Conservation (phyloP, 2,888 invertebrate species). For the Sinopyrophorus schimmeli region DNA sequence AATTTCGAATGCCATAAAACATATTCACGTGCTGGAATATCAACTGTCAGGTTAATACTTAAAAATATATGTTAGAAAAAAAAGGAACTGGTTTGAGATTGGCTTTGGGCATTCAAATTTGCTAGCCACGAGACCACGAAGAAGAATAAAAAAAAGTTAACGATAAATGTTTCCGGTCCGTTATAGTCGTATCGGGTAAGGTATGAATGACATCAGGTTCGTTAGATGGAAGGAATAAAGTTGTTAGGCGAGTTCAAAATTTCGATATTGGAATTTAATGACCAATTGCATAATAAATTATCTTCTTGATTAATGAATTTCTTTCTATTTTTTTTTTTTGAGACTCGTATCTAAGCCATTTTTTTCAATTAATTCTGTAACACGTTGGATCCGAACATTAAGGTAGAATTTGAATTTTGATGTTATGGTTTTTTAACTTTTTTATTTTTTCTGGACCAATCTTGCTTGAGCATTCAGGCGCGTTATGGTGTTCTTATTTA, state of each 20-base stretch:
- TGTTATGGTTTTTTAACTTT: too few relatives aligned
- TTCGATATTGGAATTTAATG: constrained; percentile 30
- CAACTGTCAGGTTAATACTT: constrained; percentile 8
- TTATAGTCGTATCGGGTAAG: constrained; percentile 32
- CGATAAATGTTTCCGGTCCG: constrained; percentile 41
- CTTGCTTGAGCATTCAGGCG: too few relatives aligned
- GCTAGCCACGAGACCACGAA: constrained; percentile 25
- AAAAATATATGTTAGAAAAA: constrained; percentile 17
- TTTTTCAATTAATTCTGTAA: background rate
- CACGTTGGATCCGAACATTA: too few relatives aligned
- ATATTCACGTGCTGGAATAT: constrained; percentile 20
- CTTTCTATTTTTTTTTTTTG: constrained; percentile 10
- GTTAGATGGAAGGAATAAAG: constrained; percentile 29
- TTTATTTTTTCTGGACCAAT: too few relatives aligned
- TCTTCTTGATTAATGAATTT: constrained; percentile 20
- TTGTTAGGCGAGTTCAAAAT: constrained; percentile 33
- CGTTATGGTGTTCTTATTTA: too few relatives aligned
- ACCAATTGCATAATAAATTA: constrained; percentile 30
- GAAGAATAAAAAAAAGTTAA: constrained; percentile 31
- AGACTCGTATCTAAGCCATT: too few relatives aligned
- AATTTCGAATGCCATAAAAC: constrained; percentile 10
- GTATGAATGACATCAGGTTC: constrained; percentile 38
- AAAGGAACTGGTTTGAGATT: constrained; percentile 29
- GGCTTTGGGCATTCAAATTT: constrained; percentile 24
- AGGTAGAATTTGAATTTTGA: too few relatives aligned